Conservation (phyloP, 2,113 vertebrate genomes). For the Ailuropoda melanoleuca region DNA sequence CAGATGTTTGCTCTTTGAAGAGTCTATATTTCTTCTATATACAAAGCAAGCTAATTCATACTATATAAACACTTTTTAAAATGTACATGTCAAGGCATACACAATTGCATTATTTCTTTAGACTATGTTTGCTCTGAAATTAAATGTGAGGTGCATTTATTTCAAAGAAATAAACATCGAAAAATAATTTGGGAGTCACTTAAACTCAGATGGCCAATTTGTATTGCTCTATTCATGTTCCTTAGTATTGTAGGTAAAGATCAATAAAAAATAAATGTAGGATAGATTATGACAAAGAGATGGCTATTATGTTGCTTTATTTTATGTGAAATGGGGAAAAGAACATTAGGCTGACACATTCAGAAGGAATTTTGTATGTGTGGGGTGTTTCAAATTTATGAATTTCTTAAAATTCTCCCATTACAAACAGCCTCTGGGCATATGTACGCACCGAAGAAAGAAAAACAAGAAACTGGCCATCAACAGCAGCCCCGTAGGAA, state of each 20-base stretch:
- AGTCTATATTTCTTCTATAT: constrained; percentile 34
- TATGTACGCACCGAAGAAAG: constrained; percentile 58
- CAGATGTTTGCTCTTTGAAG: constrained; percentile 67
- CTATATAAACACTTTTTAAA: constrained; percentile 45
- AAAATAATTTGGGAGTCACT: not conserved
- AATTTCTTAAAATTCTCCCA: constrained; percentile 75
- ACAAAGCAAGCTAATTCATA: constrained; percentile 52
- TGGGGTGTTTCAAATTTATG: constrained; percentile 71
- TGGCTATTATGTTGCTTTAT: not conserved
- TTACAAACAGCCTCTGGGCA: constrained; percentile 69
- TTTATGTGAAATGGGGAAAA: constrained; percentile 27
- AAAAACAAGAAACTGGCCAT: constrained; percentile 64
- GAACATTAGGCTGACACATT: constrained; percentile 52
- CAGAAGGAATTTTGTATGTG: constrained; percentile 62
- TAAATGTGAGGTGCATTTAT: constrained; percentile 25
- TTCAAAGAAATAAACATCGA: constrained; percentile 58
- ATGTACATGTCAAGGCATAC: not conserved
- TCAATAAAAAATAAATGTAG: constrained; percentile 35
- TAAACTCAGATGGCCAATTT: not conserved
- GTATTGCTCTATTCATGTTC: not conserved
- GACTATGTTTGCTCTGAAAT: constrained; percentile 22
- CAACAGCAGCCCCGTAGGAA: constrained; percentile 44
- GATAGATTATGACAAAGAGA: not conserved
- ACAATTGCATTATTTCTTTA: constrained; percentile 34
- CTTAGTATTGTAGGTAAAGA: not conserved